phyloP scores from a whole-genome alignment of 2,888 invertebrate genomes.

The Noctua comes region DNA sequence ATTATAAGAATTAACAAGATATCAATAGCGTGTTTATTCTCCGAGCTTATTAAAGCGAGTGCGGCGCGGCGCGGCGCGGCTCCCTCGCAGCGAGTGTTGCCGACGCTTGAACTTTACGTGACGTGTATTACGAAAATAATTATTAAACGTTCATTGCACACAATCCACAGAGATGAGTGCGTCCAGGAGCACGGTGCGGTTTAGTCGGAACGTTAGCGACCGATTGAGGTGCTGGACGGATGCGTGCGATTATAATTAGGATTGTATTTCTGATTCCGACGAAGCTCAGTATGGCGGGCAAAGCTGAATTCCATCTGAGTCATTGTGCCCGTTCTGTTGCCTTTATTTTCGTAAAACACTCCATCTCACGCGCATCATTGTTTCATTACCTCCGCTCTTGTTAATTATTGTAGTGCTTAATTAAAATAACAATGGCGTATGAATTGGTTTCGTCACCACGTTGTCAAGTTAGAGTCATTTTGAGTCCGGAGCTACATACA shows the following conservation, averaged over 20 bases:
- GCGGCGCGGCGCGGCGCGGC: conserved; percentile 41
- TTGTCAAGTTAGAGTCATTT: conserved; percentile 55
- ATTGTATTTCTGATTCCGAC: conserved; percentile 91
- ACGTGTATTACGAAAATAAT: conserved; percentile 73
- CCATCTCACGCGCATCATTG: conserved; percentile 86
- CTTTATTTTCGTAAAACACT: conserved; percentile 90
- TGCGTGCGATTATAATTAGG: conserved; percentile 91
- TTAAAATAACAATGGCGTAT: conserved; percentile 64
- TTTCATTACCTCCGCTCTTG: conserved; percentile 77
- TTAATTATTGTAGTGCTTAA: conserved; percentile 71
- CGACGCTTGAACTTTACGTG: conserved; percentile 68
- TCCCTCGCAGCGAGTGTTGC: conserved; percentile 43
- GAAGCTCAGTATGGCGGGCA: conserved; percentile 88
- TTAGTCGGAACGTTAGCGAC: conserved; percentile 79
- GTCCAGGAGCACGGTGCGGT: conserved; percentile 70
- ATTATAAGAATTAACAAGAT: conserved; percentile 64
- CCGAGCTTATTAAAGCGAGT: conserved; percentile 58
- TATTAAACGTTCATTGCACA: conserved; percentile 72
- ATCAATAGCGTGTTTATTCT: conserved; percentile 63
- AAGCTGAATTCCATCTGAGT: conserved; percentile 90
- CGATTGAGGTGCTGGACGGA: conserved; percentile 89
- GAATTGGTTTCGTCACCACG: conserved; percentile 59
- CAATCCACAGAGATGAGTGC: conserved; percentile 72
- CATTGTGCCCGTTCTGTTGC: conserved; percentile 90
- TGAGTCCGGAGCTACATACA: conserved; percentile 22